Conservation (phyloP, 2,797 vertebrate species). For the Pseudomugil gertrudae region DNA sequence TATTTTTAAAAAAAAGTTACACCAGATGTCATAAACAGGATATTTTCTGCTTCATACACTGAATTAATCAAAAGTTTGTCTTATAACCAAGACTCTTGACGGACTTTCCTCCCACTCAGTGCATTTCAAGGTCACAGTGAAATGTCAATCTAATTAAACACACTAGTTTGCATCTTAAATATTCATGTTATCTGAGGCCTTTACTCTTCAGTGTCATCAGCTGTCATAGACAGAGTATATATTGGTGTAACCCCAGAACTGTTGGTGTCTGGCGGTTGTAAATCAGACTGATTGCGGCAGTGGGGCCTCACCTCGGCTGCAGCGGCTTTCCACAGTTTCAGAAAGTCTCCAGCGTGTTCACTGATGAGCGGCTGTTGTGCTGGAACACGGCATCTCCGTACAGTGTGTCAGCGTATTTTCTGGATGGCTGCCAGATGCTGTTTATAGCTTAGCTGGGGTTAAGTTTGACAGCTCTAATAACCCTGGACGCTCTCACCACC, state of each 20-base stretch:
- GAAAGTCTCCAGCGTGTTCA: slow-evolving; percentile 22
- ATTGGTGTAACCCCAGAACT: slow-evolving; percentile 38
- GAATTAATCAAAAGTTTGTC: background rate
- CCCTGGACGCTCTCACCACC: slow-evolving; percentile 50
- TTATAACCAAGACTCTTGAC: background rate
- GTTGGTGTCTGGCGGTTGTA: slow-evolving; percentile 37
- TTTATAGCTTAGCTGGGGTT: slow-evolving; percentile 73
- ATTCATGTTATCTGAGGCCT: background rate
- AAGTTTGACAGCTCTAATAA: slow-evolving; percentile 78
- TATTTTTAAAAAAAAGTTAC: background rate
- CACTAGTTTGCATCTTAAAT: background rate
- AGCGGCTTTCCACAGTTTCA: slow-evolving; percentile 22
- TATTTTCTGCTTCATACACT: background rate
- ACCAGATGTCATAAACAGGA: background rate
- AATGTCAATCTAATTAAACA: background rate
- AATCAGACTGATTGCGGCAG: slow-evolving; percentile 35
- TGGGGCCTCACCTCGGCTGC: background rate
- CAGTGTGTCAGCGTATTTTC: slow-evolving; percentile 59
- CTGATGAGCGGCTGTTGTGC: slow-evolving; percentile 24
- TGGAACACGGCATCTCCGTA: slow-evolving; percentile 56
- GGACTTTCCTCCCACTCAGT: background rate
- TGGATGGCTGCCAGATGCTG: slow-evolving; percentile 67
- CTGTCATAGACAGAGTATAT: slow-evolving; percentile 14
- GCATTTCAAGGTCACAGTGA: background rate
- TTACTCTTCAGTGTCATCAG: slow-evolving; percentile 24